Evolutionary conservation across 2,888 invertebrate species (phyloP).

Genomic region (Ophioninae sp.): DNA sequence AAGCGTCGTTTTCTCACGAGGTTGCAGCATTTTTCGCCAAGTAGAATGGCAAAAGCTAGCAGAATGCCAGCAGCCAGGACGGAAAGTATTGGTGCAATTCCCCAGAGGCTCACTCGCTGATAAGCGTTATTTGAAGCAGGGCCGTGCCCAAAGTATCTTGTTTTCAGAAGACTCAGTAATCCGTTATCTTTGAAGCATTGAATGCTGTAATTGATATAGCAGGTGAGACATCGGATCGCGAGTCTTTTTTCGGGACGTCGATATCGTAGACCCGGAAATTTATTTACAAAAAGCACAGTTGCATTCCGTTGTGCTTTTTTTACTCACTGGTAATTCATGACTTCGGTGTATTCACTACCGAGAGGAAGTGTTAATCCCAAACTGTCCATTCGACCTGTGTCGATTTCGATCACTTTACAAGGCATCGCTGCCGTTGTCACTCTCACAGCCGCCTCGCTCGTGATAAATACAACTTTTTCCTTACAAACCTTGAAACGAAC

Average conservation of each 20-base stretch:
- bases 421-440: slow-evolving; percentile 60
- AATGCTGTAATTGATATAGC: slow-evolving; percentile 61
- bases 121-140: neutral
- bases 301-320: neutral
- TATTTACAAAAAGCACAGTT: neutral
- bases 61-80: slow-evolving; percentile 65
- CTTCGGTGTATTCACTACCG: slow-evolving; percentile 67
- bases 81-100: slow-evolving; percentile 67
- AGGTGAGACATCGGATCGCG: neutral
- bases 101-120: slow-evolving; percentile 61
- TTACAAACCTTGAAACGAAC: slow-evolving; percentile 67
- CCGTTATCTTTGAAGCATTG: slow-evolving; percentile 71
- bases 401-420: slow-evolving; percentile 67
- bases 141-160: slow-evolving; percentile 39
- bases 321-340: slow-evolving; percentile 72
- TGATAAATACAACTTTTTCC: slow-evolving; percentile 69
- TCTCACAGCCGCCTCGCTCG: slow-evolving; percentile 64
- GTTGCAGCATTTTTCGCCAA: slow-evolving; percentile 63
- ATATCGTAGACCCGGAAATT: neutral
- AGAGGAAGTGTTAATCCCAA: slow-evolving; percentile 68
- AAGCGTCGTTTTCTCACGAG: neutral
- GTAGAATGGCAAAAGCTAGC: slow-evolving; percentile 63
- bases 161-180: slow-evolving; percentile 66
- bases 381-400: slow-evolving; percentile 67
- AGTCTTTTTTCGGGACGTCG: neutral